Base-by-base conservation (phyloP, 2,797 vertebrate species). In the Lutjanus campechanus region DNA sequence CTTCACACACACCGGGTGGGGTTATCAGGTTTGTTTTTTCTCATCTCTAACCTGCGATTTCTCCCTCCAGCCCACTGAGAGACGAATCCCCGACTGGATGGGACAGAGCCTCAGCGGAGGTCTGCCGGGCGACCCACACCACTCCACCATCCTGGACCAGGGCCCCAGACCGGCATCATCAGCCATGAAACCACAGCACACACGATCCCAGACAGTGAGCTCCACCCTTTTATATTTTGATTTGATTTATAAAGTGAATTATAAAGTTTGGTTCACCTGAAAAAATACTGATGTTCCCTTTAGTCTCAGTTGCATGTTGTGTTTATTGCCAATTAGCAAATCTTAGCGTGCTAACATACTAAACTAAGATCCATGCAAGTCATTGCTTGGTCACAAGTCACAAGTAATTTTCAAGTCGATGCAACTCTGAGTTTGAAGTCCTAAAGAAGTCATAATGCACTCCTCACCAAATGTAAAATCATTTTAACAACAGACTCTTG, bases 41-140 rank as follows among this genome's bases (percentile, higher is more conserved):
- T 63, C 22, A 46, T 64, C 19, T 49, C 49, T 72, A 7, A 73
- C 16, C 40, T 40, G 36, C 4, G 13, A 46, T 86, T 67, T 77
- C n/a, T 68, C 3, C 90, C 51, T 82, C 25, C 90, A 97, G 97
- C 91, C 95, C 10, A 60, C 85, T 0, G 90, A 95, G 29, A 93
- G 94, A 43, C 78, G 95, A 72, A 81, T 95, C 82, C 89, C 96
- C 9, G 94, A 95, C 12, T 97, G 96, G 96, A 93, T 93, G 19
- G 93, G 95, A 1, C 94, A 95, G 91, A 96, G 96, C 79, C 95
- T 96, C 82, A 97, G 96, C 60, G 97, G 97, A 4, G 96, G 97
- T 51, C 94, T 99, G 75, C 98, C 98, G 0, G 98, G 98, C 81
- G 97, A 98, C 88, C 94, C 96, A 2, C 97, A 97, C 86, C 98